These are phyloP conservation scores for Gymnocephalus cernua DNA, from an alignment of 2,113 vertebrate species.

Conservation along the genomic window DNA sequence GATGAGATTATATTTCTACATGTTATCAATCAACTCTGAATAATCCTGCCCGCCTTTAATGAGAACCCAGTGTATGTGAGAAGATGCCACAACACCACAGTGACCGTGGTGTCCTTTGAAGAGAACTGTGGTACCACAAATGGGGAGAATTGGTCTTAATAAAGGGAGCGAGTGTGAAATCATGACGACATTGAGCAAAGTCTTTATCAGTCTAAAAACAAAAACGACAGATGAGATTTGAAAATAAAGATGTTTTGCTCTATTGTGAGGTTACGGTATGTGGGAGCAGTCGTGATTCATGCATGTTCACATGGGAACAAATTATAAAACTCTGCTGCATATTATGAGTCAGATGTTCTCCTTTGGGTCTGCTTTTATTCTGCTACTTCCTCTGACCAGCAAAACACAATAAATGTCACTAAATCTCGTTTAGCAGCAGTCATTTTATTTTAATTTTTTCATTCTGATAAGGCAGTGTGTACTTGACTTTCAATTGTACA, in stretches of 20 bases:
- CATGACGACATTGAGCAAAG: constrained; percentile 29
- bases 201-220: constrained; percentile 31
- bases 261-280: constrained; percentile 20
- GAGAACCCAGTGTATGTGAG: constrained; percentile 51
- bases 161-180: constrained; percentile 52
- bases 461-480: not conserved
- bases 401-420: constrained; percentile 9
- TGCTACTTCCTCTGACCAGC: constrained; percentile 31
- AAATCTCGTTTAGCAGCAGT: not conserved
- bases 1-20: constrained; percentile 10
- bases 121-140: constrained; percentile 51
- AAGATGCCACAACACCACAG: constrained; percentile 43
- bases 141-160: constrained; percentile 24
- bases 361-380: constrained; percentile 20
- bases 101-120: constrained; percentile 65
- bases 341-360: constrained; percentile 48
- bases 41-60: constrained; percentile 8
- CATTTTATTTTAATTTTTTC: not conserved
- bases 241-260: constrained; percentile 18
- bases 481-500: not conserved
- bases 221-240: constrained; percentile 24
- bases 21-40: constrained; percentile 17
- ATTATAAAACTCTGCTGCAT: constrained; percentile 8
- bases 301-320: constrained; percentile 44
- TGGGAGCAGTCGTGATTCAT: constrained; percentile 41